These are phyloP conservation scores for Campoplex nolae DNA, from an alignment of 2,888 invertebrate species.

Conservation along the genomic window DNA sequence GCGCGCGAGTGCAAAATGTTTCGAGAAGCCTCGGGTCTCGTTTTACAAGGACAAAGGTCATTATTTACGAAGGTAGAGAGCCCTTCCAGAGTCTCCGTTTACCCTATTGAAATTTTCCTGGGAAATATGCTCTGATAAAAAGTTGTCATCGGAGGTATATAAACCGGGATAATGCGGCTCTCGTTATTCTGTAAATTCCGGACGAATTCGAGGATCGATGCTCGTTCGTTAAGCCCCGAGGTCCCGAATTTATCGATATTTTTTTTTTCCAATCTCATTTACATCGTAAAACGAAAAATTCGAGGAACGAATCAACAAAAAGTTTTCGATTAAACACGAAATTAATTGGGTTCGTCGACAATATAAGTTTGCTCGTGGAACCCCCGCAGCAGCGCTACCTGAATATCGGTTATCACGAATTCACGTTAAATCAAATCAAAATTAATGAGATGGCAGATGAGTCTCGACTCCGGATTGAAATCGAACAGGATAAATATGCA, in stretches of 20 bases:
- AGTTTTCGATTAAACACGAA: not conserved
- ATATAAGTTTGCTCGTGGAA: not conserved
- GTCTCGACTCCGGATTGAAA: not conserved
- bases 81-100: constrained; percentile 23
- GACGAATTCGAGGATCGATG: constrained; percentile 19
- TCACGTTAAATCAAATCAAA: constrained; percentile 20
- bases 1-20: constrained; percentile 16
- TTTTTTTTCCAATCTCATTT: not conserved
- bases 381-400: not conserved
- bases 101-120: constrained; percentile 45
- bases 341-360: not conserved
- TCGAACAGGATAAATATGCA: not conserved
- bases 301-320: not conserved
- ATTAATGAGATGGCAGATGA: constrained; percentile 24
- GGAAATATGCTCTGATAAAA: constrained; percentile 38
- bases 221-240: not conserved
- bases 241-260: not conserved
- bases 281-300: not conserved
- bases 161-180: not conserved
- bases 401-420: not conserved
- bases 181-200: constrained; percentile 25
- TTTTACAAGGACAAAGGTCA: constrained; percentile 26
- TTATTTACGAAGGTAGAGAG: constrained; percentile 35
- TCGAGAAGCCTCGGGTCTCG: constrained; percentile 36
- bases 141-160: constrained; percentile 14